Conservation (phyloP, 2,888 invertebrate genomes). For the Acrobasis consociella region DNA sequence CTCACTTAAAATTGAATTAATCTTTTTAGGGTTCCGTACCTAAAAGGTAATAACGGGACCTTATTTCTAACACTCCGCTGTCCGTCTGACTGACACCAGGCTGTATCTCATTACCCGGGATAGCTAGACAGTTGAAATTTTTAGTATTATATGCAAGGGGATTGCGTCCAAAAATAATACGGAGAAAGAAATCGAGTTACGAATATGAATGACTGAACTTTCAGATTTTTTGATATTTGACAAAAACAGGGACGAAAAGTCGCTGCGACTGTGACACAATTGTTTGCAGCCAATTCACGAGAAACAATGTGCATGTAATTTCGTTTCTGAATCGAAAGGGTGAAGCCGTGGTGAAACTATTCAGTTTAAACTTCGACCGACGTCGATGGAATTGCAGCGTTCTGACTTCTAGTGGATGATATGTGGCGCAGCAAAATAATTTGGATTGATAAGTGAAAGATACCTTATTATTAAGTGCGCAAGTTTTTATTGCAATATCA, state of each 20-base stretch:
- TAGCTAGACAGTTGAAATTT: too few relatives aligned
- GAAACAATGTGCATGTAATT: slow-evolving; percentile 27
- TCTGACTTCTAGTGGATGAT: background rate
- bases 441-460: background rate
- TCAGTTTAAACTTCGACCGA: slow-evolving; percentile 22
- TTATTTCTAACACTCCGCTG: too few relatives aligned
- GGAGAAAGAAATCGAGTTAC: background rate
- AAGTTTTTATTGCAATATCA: too few relatives aligned
- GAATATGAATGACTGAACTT: background rate
- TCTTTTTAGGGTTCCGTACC: too few relatives aligned
- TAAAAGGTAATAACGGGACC: too few relatives aligned
- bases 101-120: too few relatives aligned
- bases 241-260: slow-evolving; percentile 20
- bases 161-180: background rate
- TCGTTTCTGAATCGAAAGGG: slow-evolving; percentile 16
- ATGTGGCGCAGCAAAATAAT: background rate
- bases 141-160: too few relatives aligned
- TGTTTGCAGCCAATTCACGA: slow-evolving; percentile 28
- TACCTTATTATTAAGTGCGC: too few relatives aligned
- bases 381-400: background rate
- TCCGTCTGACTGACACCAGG: too few relatives aligned
- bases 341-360: slow-evolving; percentile 16
- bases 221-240: background rate
- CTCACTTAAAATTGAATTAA: too few relatives aligned
- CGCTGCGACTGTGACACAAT: slow-evolving; percentile 17